These are phyloP conservation scores for Crypturellus tataupa DNA, from an alignment of 2,797 vertebrate genomes.

Conservation along the genomic window DNA sequence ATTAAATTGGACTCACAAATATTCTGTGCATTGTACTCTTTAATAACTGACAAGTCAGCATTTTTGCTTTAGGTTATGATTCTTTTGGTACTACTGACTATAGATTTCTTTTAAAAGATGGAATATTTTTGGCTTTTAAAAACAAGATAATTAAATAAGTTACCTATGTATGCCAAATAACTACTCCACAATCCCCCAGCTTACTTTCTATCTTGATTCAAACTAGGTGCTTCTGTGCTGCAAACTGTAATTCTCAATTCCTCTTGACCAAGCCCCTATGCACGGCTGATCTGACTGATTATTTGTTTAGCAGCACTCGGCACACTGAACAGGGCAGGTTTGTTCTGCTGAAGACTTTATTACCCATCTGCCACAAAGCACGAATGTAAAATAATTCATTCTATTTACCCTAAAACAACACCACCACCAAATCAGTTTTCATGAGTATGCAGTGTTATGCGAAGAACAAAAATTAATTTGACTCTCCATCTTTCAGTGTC, in stretches of 20 bases:
- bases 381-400: conserved; percentile 70
- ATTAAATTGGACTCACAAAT: not conserved
- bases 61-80: not conserved
- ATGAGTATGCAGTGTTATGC: not conserved
- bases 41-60: conserved; percentile 23
- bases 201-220: conserved; percentile 6
- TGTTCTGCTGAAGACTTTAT: conserved; percentile 77
- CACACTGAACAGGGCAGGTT: conserved; percentile 70
- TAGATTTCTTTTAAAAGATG: conserved; percentile 52
- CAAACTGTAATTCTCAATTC: conserved; percentile 14
- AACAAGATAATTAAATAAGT: conserved; percentile 35
- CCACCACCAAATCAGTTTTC: conserved; percentile 49
- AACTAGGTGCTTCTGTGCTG: not conserved
- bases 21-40: not conserved
- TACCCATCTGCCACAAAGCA: conserved; percentile 74
- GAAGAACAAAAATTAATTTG: not conserved
- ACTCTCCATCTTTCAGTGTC: not conserved
- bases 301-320: conserved; percentile 72
- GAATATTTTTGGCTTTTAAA: not conserved
- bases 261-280: not conserved
- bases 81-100: conserved; percentile 12
- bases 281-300: conserved; percentile 46
- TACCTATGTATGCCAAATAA: not conserved
- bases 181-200: not conserved
- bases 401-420: conserved; percentile 76